Conservation (phyloP, 2,888 invertebrate genomes). For the Drosophila rubida region DNA sequence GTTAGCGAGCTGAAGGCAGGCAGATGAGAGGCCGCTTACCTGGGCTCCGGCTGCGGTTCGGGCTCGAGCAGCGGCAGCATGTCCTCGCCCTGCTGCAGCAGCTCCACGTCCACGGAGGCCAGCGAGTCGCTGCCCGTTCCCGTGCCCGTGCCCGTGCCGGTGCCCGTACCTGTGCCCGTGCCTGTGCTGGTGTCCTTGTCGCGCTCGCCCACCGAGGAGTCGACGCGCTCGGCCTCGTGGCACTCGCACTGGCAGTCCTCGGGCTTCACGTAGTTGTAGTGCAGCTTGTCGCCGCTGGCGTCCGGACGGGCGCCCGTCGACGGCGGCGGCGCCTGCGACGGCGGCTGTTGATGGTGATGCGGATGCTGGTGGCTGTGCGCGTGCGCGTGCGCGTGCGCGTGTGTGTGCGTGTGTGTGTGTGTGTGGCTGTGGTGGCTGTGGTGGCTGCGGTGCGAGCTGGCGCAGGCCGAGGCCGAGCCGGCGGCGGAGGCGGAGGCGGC, state of each 20-base stretch:
- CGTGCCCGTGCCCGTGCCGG: constrained; percentile 46
- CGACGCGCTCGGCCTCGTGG: constrained; percentile 87
- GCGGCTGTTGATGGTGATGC: constrained; percentile 42
- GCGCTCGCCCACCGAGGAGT: constrained; percentile 53
- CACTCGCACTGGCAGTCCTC: constrained; percentile 95
- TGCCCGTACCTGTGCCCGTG: constrained; percentile 53
- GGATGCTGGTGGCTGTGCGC: too few relatives aligned
- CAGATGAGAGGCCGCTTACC: constrained; percentile 64
- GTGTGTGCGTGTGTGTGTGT: too few relatives aligned
- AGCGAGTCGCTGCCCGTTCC: constrained; percentile 74
- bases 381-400: too few relatives aligned
- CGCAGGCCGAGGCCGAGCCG: constrained; percentile 27
- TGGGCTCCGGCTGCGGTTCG: constrained; percentile 80
- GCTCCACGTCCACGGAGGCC: constrained; percentile 82
- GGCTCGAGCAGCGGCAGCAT: constrained; percentile 86
- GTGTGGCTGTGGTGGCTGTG: too few relatives aligned
- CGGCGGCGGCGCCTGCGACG: background rate
- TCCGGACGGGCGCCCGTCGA: too few relatives aligned
- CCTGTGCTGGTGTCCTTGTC: constrained; percentile 61
- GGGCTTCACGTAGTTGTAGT: constrained; percentile 93
- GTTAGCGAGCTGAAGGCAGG: too few relatives aligned
- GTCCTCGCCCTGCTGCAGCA: constrained; percentile 85
- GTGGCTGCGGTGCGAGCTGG: constrained; percentile 36
- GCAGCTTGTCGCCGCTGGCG: constrained; percentile 85
- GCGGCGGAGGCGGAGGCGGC: constrained; percentile 26